Percentiles rank a stretch among this genome's conserved stretches.
phyloP scores from a whole-genome alignment of 2,113 vertebrate species.

The Aptenodytes forsteri region DNA sequence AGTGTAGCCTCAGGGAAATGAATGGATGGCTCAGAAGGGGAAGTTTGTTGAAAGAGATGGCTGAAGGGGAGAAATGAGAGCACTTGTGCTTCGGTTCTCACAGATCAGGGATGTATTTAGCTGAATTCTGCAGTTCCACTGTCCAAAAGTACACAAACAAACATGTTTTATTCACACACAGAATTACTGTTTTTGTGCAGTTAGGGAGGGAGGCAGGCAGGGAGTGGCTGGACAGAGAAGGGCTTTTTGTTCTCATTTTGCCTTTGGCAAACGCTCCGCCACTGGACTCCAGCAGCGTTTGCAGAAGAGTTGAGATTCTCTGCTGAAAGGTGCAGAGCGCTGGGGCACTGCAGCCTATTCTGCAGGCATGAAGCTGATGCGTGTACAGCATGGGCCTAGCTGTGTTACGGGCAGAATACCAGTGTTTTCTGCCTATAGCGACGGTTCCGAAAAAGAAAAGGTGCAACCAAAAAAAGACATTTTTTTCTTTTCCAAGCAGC shows the following conservation, averaged over 20 bases:
- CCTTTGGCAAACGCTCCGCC: background rate
- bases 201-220: background rate
- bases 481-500: background rate
- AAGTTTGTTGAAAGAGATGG: background rate
- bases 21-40: background rate
- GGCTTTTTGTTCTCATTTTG: constrained; percentile 24
- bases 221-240: constrained; percentile 13
- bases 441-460: background rate
- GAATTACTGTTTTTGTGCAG: background rate
- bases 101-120: background rate
- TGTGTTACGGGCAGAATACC: background rate
- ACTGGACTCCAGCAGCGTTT: background rate
- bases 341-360: background rate
- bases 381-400: background rate
- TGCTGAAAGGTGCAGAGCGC: background rate
- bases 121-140: background rate
- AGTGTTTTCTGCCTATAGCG: background rate
- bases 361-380: background rate
- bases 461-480: background rate
- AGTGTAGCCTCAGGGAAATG: background rate
- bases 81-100: background rate
- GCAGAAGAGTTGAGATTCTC: background rate
- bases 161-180: constrained; percentile 11
- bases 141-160: background rate
- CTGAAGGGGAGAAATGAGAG: background rate